Evolutionary conservation across 1,140 invertebrate genomes (phyloP).

Genomic region (Meloidogyne chitwoodi): DNA sequence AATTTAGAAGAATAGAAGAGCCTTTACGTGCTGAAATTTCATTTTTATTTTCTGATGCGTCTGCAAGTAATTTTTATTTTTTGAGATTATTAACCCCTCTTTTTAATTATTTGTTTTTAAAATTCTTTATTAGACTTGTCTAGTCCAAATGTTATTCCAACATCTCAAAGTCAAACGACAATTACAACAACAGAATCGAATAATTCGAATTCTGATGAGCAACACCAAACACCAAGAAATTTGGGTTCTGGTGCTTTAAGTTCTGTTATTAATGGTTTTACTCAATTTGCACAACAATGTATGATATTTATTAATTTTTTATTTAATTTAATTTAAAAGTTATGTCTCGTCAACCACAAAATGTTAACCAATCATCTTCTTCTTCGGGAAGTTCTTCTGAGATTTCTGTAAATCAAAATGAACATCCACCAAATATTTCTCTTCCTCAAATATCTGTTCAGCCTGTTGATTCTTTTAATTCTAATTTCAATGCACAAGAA

Average conservation of each 20-base stretch:
- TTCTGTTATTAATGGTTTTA: constrained; percentile 12
- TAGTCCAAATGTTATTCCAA: neutral
- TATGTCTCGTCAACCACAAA: neutral
- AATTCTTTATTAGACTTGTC: neutral
- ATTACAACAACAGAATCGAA: neutral
- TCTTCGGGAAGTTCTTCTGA: neutral
- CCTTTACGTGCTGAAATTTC: constrained; percentile 18
- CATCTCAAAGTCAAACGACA: constrained; percentile 3
- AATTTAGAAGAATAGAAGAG: constrained; percentile 2
- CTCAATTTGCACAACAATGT: constrained; percentile 17
- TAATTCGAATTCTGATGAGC: too few species aligned
- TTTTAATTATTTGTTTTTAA: neutral
- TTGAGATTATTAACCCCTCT: too few species aligned
- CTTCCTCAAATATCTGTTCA: neutral
- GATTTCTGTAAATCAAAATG: neutral
- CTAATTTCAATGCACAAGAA: too few species aligned
- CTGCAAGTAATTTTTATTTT: neutral
- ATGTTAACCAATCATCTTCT: neutral
- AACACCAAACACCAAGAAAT: neutral
- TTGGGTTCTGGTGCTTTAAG: neutral
- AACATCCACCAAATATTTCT: neutral
- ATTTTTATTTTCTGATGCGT: constrained; percentile 1
- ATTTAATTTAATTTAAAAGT: neutral
- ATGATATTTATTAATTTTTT: neutral
- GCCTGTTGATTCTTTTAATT: neutral